Evolutionary conservation across 2,113 vertebrate species (phyloP).

Genomic region (Cettia cetti): DNA sequence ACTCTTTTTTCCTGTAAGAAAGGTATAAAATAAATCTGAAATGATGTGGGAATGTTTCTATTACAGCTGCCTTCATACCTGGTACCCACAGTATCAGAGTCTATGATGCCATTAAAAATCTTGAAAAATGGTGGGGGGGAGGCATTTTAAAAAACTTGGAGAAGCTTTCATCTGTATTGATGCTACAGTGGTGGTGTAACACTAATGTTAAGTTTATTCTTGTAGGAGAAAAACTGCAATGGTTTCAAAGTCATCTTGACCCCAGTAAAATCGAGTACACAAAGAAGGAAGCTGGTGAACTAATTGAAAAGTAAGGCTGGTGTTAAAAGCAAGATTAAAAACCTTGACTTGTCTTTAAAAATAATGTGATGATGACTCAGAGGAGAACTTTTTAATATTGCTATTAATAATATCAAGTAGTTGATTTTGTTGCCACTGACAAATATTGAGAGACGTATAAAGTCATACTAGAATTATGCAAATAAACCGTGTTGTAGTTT

Average conservation of each 20-base stretch:
- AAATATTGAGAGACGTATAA: not conserved
- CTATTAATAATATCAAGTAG: not conserved
- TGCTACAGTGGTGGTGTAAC: not conserved
- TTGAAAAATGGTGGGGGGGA: not conserved
- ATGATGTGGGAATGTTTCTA: not conserved
- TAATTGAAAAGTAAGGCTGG: slow-evolving; percentile 86
- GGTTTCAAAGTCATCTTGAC: slow-evolving; percentile 91
- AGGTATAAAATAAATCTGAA: not conserved
- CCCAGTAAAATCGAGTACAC: slow-evolving; percentile 78
- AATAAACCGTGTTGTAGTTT: not conserved
- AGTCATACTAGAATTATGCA: not conserved
- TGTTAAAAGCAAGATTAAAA: not conserved
- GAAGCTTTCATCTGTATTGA: not conserved
- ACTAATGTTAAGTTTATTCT: slow-evolving; percentile 4
- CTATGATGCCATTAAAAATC: not conserved
- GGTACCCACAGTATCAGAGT: not conserved
- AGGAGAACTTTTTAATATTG: not conserved
- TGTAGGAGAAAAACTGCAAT: slow-evolving; percentile 90
- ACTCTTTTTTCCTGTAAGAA: not conserved
- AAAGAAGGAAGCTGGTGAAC: slow-evolving; percentile 84
- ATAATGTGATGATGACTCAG: not conserved
- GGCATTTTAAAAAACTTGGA: not conserved
- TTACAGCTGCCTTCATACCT: not conserved
- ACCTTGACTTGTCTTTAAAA: not conserved
- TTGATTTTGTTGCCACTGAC: not conserved